Evolutionary conservation across 2,113 vertebrate genomes (phyloP).

Genomic region (Zeus faber): DNA sequence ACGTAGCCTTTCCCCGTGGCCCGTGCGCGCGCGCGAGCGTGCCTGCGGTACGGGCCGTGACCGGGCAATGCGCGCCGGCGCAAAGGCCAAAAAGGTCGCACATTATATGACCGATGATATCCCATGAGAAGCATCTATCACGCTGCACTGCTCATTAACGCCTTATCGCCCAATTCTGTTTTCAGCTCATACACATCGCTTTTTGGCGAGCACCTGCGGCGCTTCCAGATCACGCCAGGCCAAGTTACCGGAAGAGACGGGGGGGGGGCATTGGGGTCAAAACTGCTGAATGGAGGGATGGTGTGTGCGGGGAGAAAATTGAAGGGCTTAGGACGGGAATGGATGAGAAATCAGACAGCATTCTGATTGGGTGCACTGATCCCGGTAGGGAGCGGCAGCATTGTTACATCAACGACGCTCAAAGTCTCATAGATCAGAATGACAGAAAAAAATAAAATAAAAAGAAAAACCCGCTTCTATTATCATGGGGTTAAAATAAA

Average conservation of each 20-base stretch:
- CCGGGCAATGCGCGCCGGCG: conserved; percentile 7
- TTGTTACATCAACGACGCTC: neutral
- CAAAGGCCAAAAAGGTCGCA: too few species aligned
- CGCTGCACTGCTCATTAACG: conserved; percentile 35
- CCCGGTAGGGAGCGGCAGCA: neutral
- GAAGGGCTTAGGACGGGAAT: neutral
- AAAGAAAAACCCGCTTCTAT: neutral
- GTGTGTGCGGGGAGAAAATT: too few species aligned
- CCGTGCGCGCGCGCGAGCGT: conserved; percentile 39
- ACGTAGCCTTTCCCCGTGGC: conserved; percentile 20
- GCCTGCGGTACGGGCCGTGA: too few species aligned
- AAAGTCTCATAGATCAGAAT: conserved; percentile 2
- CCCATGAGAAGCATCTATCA: conserved; percentile 22
- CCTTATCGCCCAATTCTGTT: conserved; percentile 31
- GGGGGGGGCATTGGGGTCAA: conserved; percentile 3
- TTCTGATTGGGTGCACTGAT: neutral
- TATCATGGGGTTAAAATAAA: neutral
- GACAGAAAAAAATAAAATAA: neutral
- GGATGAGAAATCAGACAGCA: conserved; percentile 4
- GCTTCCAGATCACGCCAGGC: neutral
- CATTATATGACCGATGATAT: too few species aligned
- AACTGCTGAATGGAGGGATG: too few species aligned
- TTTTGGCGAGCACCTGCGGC: neutral
- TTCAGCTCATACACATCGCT: neutral
- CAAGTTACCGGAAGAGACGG: neutral